Evolutionary conservation across 2,113 vertebrate genomes (phyloP), one percentile per base, ranked within the genome.

Genomic region (Paedocypris sp.): DNA sequence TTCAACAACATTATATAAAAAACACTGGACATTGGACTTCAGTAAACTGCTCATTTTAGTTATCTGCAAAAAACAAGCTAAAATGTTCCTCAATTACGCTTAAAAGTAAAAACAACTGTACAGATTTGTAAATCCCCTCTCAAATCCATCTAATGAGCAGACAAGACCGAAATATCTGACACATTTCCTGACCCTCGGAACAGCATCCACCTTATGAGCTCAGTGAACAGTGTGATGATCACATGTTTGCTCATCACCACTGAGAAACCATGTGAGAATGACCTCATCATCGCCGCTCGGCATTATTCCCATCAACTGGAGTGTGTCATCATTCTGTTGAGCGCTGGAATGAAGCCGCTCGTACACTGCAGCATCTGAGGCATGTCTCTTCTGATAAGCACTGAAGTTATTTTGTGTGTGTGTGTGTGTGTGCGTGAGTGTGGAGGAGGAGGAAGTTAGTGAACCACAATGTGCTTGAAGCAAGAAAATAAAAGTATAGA

Each of bases 311-410:
- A 68, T 62, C 50, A 42, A 42, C 26, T 31, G 28, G n/a, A 46
- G 15, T 58, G 60, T 58, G 66, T 63, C 66, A 68, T 59, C 66
- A 18, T 45, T 64, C 60, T 43, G 53, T 64, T 64, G 52, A 69
- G 23, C 53, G 31, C 32, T 52, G 60, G 47, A 56, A 64, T 39
- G 3, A 32, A 52, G 48, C 60, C 25, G 45, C 25, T 52, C 36
- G 31, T 62, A 32, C 33, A 15, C 23, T 15, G 25, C 52, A 63
- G 52, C 15, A 16, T 64, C 62, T 57, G 22, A 57, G 41, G 46
- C 62, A 64, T 20, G 43, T 6, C 22, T 22, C 15, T 39, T 13
- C 59, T 46, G 42, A 64, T 64, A 60, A 42, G 48, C 16, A 13
- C 7, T n/a, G 13, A 29, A 22, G 47, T 50, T 57, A 60, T 62